Evolutionary conservation across 2,113 vertebrate genomes (phyloP).

Genomic region (Pagrus major): DNA sequence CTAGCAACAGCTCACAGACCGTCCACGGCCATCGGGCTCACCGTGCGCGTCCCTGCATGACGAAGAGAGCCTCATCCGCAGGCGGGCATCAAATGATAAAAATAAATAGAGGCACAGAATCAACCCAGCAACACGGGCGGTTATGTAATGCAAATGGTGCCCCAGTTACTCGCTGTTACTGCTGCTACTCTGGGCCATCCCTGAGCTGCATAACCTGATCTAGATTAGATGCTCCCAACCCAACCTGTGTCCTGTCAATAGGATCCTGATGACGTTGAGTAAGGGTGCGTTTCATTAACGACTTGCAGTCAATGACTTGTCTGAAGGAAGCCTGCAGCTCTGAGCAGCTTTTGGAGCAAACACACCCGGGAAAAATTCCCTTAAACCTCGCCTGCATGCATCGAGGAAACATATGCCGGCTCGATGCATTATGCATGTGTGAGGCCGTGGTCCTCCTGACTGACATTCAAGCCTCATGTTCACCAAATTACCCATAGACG

Average conservation of each 20-base stretch:
- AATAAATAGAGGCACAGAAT: constrained; percentile 73
- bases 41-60: constrained; percentile 67
- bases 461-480: constrained; percentile 41
- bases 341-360: constrained; percentile 19
- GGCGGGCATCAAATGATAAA: constrained; percentile 74
- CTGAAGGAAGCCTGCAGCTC: constrained; percentile 4
- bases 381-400: constrained; percentile 22
- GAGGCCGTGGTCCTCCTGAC: constrained; percentile 32
- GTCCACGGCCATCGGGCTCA: constrained; percentile 60
- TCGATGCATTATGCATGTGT: constrained; percentile 50
- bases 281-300: constrained; percentile 11
- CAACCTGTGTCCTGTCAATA: constrained; percentile 24
- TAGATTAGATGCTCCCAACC: constrained; percentile 48
- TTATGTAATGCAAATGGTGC: constrained; percentile 73
- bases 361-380: constrained; percentile 27
- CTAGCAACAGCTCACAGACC: constrained; percentile 49
- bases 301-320: neutral
- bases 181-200: constrained; percentile 17
- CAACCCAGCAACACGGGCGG: constrained; percentile 73
- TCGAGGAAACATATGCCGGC: constrained; percentile 44
- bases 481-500: constrained; percentile 48
- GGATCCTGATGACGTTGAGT: constrained; percentile 19
- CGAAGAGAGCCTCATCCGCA: constrained; percentile 65
- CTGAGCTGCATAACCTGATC: constrained; percentile 34
- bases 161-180: constrained; percentile 67